These are phyloP conservation scores for Adelosebastes latens DNA, from an alignment of 2,797 vertebrate genomes.

Conservation along the genomic window DNA sequence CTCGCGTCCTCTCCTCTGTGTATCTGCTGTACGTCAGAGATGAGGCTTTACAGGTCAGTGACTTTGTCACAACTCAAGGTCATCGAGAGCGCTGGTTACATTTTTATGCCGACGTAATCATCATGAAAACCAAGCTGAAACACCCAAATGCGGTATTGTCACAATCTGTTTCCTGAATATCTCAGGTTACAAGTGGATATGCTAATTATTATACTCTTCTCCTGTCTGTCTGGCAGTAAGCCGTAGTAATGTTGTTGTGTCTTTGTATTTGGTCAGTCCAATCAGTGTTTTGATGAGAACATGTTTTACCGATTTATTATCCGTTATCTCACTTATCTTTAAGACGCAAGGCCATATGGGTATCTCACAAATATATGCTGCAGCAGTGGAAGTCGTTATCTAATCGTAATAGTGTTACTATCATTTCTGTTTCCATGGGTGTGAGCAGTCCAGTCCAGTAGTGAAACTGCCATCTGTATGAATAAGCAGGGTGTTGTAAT, in stretches of 20 bases:
- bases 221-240: slow-evolving; percentile 47
- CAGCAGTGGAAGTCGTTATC: slow-evolving; percentile 47
- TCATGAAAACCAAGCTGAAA: slow-evolving; percentile 36
- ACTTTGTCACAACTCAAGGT: slow-evolving; percentile 18
- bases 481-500: slow-evolving; percentile 68
- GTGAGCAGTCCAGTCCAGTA: slow-evolving; percentile 41
- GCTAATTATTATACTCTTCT: slow-evolving; percentile 33
- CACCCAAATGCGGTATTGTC: slow-evolving; percentile 41
- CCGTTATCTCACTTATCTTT: slow-evolving; percentile 47
- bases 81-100: slow-evolving; percentile 29
- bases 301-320: slow-evolving; percentile 52
- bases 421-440: slow-evolving; percentile 37
- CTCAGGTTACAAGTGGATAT: slow-evolving; percentile 66
- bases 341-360: slow-evolving; percentile 44
- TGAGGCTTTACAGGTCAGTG: slow-evolving; percentile 26
- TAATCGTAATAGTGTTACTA: slow-evolving; percentile 43
- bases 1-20: slow-evolving; percentile 2
- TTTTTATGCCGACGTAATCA: slow-evolving; percentile 43
- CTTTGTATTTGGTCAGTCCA: slow-evolving; percentile 57
- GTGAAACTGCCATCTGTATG: slow-evolving; percentile 71
- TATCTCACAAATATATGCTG: slow-evolving; percentile 72
- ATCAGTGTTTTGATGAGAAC: slow-evolving; percentile 54
- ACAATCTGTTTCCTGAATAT: slow-evolving; percentile 56
- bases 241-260: slow-evolving; percentile 53
- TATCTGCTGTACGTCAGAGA: slow-evolving; percentile 19